These are phyloP conservation scores for Serinus canaria DNA, from an alignment of 2,113 vertebrate genomes.

Conservation along the genomic window DNA sequence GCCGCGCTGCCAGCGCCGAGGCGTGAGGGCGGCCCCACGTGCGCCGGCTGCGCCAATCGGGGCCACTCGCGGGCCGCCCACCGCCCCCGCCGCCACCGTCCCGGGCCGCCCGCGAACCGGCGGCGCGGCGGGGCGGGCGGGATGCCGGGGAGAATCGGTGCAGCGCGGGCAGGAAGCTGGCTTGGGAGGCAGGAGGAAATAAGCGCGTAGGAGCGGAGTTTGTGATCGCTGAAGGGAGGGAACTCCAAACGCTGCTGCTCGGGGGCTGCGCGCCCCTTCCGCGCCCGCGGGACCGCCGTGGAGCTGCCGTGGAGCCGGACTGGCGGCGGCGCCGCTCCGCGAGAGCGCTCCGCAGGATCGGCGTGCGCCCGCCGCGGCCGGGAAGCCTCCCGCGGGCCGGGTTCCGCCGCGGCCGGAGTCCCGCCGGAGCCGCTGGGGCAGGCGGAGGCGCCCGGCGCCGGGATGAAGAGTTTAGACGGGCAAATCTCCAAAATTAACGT, in stretches of 20 bases:
- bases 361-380: neutral
- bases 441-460: neutral
- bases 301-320: neutral
- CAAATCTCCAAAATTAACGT: neutral
- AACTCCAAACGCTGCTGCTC: neutral
- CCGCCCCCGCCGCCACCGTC: neutral
- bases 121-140: neutral
- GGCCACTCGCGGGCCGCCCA: neutral
- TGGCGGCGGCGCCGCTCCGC: neutral
- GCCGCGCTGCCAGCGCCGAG: no score
- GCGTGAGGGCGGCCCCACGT: no score
- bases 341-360: neutral
- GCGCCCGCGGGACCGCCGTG: neutral
- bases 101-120: neutral
- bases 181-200: neutral
- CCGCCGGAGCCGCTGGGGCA: neutral
- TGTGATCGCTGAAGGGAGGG: neutral
- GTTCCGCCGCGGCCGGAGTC: neutral
- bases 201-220: neutral
- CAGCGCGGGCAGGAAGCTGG: neutral
- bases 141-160: neutral
- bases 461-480: neutral
- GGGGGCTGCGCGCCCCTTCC: neutral
- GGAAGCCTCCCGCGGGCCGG: neutral
- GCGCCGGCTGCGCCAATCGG: no score